Base-by-base conservation (phyloP, 2,113 vertebrate genomes). In the Synodontis membranacea region DNA sequence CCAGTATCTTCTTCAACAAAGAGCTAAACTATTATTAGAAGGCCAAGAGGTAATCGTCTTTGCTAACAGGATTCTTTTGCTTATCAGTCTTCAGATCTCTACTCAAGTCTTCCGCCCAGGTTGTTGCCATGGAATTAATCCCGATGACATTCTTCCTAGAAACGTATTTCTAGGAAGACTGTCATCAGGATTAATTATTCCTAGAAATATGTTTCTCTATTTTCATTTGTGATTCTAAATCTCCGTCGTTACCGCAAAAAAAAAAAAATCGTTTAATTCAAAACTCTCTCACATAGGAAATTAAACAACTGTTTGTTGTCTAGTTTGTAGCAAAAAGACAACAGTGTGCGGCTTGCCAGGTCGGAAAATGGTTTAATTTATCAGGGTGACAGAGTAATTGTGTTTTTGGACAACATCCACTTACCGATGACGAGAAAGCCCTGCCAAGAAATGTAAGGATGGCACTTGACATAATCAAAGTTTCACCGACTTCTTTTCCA, bases 351-450 rank as follows among this genome's bases (percentile, higher is more conserved):
- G 5, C 31, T 48, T 84, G 88, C 83, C 66, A 78, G 66, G 60
- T 68, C 50, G 25, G 68, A 80, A 82, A 79, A 23, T 84, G 80
- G 19, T 79, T 56, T 88, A 0, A 92, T 91, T 78, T 52, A 78
- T 90, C 75, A 80, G 62, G 28, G 54, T 84, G 85, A 80, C 75
- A 83, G 56, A 5, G 56, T 68, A 54, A 80, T 85, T 89, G 84
- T 87, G 75, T 44, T 70, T 74, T 70, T 58, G 89, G 70, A 88
- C 60, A 75, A 75, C 74, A 60, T 76, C 46, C 78, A 84, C 84
- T 80, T 75, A 74, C 9, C 37, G 46, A 75, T 66, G 66, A n/a
- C 62, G 58, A 86, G 83, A 68, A 68, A 44, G 25, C 84, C 31
- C 62, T 6, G 14, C 7, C 64, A 68, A 14, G 74, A 80, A 74